These are phyloP conservation scores for Parasteatoda tepidariorum DNA, from an alignment of 1,140 invertebrate genomes.

Conservation along the genomic window DNA sequence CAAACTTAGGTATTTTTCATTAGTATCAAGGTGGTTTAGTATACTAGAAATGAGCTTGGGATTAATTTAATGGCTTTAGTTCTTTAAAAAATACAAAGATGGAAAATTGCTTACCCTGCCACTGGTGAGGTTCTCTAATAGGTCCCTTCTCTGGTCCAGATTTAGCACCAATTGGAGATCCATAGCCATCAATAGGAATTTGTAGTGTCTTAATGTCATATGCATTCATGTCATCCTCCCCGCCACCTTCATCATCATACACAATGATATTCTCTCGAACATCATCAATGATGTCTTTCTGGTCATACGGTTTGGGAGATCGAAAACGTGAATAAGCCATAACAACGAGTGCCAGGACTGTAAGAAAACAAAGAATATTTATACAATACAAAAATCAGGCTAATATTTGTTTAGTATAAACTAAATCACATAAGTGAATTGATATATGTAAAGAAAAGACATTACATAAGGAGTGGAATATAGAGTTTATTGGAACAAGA, in stretches of 20 bases:
- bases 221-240: slow-evolving; percentile 98
- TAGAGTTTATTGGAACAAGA: too few species aligned
- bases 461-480: too few species aligned
- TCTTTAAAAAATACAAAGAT: not conserved
- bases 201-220: slow-evolving; percentile 96
- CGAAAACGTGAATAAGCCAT: slow-evolving; percentile 92
- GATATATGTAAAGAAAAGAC: too few species aligned
- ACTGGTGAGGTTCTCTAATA: slow-evolving; percentile 59
- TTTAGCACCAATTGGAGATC: slow-evolving; percentile 51
- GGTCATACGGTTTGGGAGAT: slow-evolving; percentile 78
- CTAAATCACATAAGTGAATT: not conserved
- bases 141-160: slow-evolving; percentile 43
- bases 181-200: slow-evolving; percentile 81
- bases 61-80: too few species aligned
- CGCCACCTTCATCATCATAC: slow-evolving; percentile 97
- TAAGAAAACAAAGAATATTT: too few species aligned
- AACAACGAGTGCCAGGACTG: slow-evolving; percentile 85
- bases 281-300: slow-evolving; percentile 95
- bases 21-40: too few species aligned
- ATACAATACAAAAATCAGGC: not conserved
- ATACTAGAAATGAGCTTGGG: too few species aligned
- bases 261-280: slow-evolving; percentile 99
- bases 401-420: not conserved
- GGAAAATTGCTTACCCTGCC: slow-evolving; percentile 23
- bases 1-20: too few species aligned